Evolutionary conservation across 2,797 vertebrate species (phyloP), one percentile per base, ranked within the genome.

Genomic region (Leontocebus nigricollis): DNA sequence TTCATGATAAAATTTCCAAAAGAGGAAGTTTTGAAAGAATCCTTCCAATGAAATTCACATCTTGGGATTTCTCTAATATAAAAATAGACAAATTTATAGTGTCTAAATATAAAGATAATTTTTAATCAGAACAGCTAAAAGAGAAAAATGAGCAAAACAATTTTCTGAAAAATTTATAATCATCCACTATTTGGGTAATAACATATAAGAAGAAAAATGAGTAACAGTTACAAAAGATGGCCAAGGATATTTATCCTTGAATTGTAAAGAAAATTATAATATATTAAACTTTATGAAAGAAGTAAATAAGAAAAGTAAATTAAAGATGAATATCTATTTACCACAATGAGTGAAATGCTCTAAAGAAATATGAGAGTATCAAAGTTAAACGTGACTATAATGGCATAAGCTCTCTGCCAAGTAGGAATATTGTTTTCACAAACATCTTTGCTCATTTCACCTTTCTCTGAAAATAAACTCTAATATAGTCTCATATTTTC

Each of bases 381-480:
- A 81, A 97, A 59, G 27, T 82, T 46, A 87, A 92, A 26, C n/a
- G 11, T 95, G 30, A 41, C 61, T 81, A 79, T 83, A 83, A 89
- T 77, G 30, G 48, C 30, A 61, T 24, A 13, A 30, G 19, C 57
- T 57, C 41, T 59, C 64, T 59, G 50, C 10, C 55, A 95, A 61
- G 7, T 24, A 48, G 15, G 39, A 3, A 95, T 67, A 2, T 13
- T 90, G 52, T 88, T 84, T 93, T 84, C 64, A 81, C 22, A 96
- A 88, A 81, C 30, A 75, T 80, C n/a, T 84, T 91, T 92, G 85
- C 10, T 93, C 24, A 33, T 85, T 94, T 95, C 15, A 14, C 1
- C 50, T 89, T 90, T 17, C 27, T 90, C 70, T 64, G 10, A 17
- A 84, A 92, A 87, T 94, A 77, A 93, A 93, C 86, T 84, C 12